A percentile compares a stretch with the other conserved stretches of the same genome.
Evolutionary conservation across 2,113 vertebrate genomes (phyloP).

Genomic region (Etheostoma spectabile): DNA sequence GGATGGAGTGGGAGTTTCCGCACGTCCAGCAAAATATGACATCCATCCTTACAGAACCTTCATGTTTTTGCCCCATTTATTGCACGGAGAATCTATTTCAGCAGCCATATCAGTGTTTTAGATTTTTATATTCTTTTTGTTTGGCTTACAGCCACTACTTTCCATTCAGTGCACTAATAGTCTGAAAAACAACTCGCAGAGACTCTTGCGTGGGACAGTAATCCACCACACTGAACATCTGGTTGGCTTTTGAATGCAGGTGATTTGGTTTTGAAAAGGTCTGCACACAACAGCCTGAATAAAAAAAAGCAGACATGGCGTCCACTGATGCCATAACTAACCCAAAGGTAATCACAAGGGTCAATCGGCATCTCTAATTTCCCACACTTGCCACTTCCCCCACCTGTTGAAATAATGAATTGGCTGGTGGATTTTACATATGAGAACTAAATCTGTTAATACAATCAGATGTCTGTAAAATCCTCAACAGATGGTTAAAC

Average conservation of each 20-base stretch:
- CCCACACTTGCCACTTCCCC: not conserved
- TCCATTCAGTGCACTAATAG: not conserved
- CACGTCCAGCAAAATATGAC: slow-evolving; percentile 14
- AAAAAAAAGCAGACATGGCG: not conserved
- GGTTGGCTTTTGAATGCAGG: not conserved
- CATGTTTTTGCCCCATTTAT: not conserved
- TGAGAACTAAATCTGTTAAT: not conserved
- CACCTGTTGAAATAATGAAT: not conserved
- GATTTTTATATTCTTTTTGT: no score
- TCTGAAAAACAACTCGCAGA: not conserved
- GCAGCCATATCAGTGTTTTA: not conserved
- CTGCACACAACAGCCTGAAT: not conserved
- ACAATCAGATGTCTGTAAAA: not conserved
- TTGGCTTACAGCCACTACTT: not conserved
- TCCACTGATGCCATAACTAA: not conserved
- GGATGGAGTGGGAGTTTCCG: slow-evolving; percentile 57
- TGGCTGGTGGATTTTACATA: not conserved
- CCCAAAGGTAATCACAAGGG: not conserved
- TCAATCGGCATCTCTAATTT: not conserved
- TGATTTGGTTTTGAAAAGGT: not conserved
- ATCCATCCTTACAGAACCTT: slow-evolving; percentile 20
- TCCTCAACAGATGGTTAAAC: not conserved
- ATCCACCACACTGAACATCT: not conserved
- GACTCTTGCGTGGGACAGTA: not conserved
- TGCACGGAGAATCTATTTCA: not conserved